Base-by-base conservation (phyloP, 1,140 invertebrate genomes). In the Choristoneura fumiferana region DNA sequence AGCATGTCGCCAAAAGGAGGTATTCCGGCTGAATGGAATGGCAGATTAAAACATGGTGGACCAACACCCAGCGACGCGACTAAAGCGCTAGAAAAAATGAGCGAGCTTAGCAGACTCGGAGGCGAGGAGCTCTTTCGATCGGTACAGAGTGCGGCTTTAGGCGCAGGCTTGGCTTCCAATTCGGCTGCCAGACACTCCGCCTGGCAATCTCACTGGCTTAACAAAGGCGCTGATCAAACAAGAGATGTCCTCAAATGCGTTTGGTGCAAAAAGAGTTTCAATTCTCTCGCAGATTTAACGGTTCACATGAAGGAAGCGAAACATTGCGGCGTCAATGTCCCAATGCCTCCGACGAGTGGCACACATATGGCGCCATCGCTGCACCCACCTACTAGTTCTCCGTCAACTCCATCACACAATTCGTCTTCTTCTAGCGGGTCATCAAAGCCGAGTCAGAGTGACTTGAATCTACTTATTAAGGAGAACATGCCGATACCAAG, bases 251-350 rank as follows among this genome's bases (percentile, higher is more conserved):
- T 98, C 2, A 98, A n/a, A 81, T 98, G 97, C 84, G 97, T 98
- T 2, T 98, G 96, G 96, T 98, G 97, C 82, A 97, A 98, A 81
- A 95, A 97, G 74, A 97, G 96, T 72, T 98, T 98, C 73, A 94
- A 95, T 12, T 96, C 95, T 33, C 80, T 98, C 8, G 96, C 96
- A 0, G 96, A 96, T 39, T 93, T 98, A 89, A 98, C 96, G 0
- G 93, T 95, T 12, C 97, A 98, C 81, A 98, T 98, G 97, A 98
- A 98, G 76, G 96, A 98, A 89, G 96, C 96, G 0, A 97, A 98
- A 81, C 96, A 98, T 67, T 97, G 96, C 58, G 94, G 95, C 15
- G 95, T 96, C 0, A 95, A 95, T 73, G 94, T 95, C 73, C 94
- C 95, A 2, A n/a, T 94, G 6, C 92, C 93, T 8, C 90, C 91